Conservation (phyloP, 2,797 vertebrate genomes). For the Clarias platycephalus region DNA sequence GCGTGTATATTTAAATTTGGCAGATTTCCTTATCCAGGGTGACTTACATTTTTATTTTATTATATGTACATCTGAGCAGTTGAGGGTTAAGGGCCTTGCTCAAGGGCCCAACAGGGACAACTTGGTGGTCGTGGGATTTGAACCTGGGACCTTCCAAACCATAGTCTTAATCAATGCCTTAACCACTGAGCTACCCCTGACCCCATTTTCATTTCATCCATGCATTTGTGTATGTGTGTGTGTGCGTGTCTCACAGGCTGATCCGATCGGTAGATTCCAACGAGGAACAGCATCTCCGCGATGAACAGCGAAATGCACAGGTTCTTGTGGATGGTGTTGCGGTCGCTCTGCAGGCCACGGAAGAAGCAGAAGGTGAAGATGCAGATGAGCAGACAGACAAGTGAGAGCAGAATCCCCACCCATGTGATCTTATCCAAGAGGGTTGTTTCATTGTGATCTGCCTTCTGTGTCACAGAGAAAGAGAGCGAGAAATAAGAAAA, state of each 20-base stretch:
- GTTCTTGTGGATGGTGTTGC: conserved; percentile 99
- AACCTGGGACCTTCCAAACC: no score
- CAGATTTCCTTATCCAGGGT: no score
- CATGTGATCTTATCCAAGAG: conserved; percentile 96
- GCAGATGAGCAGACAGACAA: conserved; percentile 96
- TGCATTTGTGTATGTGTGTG: background rate
- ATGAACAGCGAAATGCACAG: conserved; percentile 95
- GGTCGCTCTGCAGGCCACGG: conserved; percentile 94
- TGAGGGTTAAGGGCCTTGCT: no score
- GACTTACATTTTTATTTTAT: no score
- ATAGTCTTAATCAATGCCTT: no score
- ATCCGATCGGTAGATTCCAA: conserved; percentile 94
- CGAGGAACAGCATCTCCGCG: conserved; percentile 94
- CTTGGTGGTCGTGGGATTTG: no score
- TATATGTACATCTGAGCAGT: no score
- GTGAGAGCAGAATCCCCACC: conserved; percentile 96
- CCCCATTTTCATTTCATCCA: no score
- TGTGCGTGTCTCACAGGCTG: conserved; percentile 83
- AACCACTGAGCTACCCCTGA: no score
- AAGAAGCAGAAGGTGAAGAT: conserved; percentile 99
- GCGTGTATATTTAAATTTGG: no score
- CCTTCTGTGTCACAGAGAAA: conserved; percentile 75
- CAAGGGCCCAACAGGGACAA: no score
- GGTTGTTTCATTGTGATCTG: conserved; percentile 88
- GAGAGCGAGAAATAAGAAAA: conserved; percentile 13